Percentiles rank a stretch among this genome's conserved stretches.
Evolutionary conservation across 1,140 invertebrate species (phyloP).

Genomic region (Danaus melanippus): DNA sequence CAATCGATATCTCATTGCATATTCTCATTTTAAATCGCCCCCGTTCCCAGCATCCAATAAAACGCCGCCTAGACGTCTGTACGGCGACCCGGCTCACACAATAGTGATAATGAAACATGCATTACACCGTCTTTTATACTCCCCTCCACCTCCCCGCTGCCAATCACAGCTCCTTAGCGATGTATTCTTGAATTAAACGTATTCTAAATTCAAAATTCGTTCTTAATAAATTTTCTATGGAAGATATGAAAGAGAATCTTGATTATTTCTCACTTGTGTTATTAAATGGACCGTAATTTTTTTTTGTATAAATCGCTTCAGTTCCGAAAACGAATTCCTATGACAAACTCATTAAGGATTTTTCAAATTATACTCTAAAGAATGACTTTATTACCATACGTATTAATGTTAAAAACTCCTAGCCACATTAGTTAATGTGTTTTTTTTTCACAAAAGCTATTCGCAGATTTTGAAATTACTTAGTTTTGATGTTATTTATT

Average conservation of each 20-base stretch:
- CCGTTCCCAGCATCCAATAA: constrained; percentile 32
- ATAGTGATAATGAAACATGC: constrained; percentile 58
- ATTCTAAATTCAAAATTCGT: constrained; percentile 29
- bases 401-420: too few relatives aligned
- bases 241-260: constrained; percentile 5
- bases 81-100: constrained; percentile 32
- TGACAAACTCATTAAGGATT: too few relatives aligned
- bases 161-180: constrained; percentile 38
- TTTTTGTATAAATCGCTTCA: too few relatives aligned
- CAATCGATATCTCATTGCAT: constrained; percentile 43
- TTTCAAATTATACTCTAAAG: too few relatives aligned
- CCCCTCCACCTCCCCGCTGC: constrained; percentile 26
- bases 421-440: constrained; percentile 4
- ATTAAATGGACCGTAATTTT: too few relatives aligned
- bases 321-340: too few relatives aligned
- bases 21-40: constrained; percentile 43
- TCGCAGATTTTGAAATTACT: neutral
- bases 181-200: constrained; percentile 27
- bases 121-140: constrained; percentile 40
- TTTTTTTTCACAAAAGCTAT: constrained; percentile 2
- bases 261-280: constrained; percentile 1
- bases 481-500: too few relatives aligned
- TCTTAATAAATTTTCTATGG: constrained; percentile 11
- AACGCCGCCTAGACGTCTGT: constrained; percentile 38
- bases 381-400: too few relatives aligned